phyloP scores from a whole-genome alignment of 2,888 invertebrate genomes.

The Polydrusus pterygomalis region DNA sequence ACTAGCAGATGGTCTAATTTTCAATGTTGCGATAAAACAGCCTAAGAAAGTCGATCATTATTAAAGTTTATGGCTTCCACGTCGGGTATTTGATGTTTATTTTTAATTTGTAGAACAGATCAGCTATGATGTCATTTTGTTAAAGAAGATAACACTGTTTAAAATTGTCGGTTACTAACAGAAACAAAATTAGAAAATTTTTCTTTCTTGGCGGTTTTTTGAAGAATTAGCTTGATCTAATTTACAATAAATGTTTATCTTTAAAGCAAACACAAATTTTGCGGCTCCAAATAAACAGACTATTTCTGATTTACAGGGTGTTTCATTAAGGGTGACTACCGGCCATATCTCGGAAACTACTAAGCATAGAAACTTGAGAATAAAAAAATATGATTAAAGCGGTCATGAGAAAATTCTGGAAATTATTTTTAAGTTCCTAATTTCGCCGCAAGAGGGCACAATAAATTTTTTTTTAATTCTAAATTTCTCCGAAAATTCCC shows the following conservation, averaged over 20 bases:
- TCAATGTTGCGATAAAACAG: conserved; percentile 40
- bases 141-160: conserved; percentile 37
- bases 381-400: too few species aligned
- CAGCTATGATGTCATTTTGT: conserved; percentile 47
- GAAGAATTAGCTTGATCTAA: neutral
- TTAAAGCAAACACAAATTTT: conserved; percentile 13
- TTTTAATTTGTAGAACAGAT: conserved; percentile 40
- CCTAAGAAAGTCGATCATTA: conserved; percentile 43
- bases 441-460: too few species aligned
- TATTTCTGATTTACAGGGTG: conserved; percentile 1
- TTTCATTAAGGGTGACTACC: too few species aligned
- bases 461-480: too few species aligned
- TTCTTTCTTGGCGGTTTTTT: conserved; percentile 13
- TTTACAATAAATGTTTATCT: conserved; percentile 2
- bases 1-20: conserved; percentile 47
- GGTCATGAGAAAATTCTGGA: too few species aligned
- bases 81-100: conserved; percentile 43
- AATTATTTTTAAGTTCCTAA: too few species aligned
- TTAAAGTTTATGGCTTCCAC: conserved; percentile 40
- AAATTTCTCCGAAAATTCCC: too few species aligned
- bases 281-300: conserved; percentile 3
- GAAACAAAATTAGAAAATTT: conserved; percentile 11
- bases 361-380: too few species aligned
- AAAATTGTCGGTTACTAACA: conserved; percentile 17
- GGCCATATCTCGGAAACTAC: too few species aligned